Evolutionary conservation across 1,140 invertebrate species (phyloP).

Genomic region (Nymphalis io): DNA sequence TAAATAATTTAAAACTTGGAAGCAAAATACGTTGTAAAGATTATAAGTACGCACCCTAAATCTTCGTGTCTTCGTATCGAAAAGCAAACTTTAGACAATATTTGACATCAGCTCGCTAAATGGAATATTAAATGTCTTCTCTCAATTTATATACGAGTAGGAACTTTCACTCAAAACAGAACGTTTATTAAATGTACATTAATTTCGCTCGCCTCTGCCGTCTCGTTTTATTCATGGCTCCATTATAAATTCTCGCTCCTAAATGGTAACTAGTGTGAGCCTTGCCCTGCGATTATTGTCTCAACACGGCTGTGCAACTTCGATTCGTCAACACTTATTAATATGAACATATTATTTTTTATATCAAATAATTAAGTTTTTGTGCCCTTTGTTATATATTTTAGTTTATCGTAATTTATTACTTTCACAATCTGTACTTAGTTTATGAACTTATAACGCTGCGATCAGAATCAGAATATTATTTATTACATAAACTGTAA

Average conservation of each 20-base stretch:
- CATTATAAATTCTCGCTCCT: slow-evolving; percentile 25
- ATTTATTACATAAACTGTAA: too few relatives aligned
- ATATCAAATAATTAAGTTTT: too few relatives aligned
- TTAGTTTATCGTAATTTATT: too few relatives aligned
- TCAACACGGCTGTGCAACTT: background rate
- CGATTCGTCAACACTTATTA: too few relatives aligned
- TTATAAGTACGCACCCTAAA: too few relatives aligned
- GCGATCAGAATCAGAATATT: too few relatives aligned
- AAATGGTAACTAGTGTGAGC: slow-evolving; percentile 26
- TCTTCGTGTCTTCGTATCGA: background rate
- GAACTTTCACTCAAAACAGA: slow-evolving; percentile 36
- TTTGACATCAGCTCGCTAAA: slow-evolving; percentile 33
- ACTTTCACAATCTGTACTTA: too few relatives aligned
- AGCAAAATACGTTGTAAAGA: too few relatives aligned
- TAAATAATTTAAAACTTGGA: too few relatives aligned
- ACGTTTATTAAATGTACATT: slow-evolving; percentile 46
- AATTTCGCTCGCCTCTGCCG: slow-evolving; percentile 26
- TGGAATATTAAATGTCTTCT: slow-evolving; percentile 42
- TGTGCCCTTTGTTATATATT: too few relatives aligned
- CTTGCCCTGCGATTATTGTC: background rate
- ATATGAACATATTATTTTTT: too few relatives aligned
- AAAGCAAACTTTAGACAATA: slow-evolving; percentile 25
- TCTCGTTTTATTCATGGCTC: slow-evolving; percentile 30
- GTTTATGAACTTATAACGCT: too few relatives aligned
- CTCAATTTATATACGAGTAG: slow-evolving; percentile 40